Evolutionary conservation across 2,113 vertebrate genomes (phyloP).

Genomic region (Xiphorhynchus elegans): DNA sequence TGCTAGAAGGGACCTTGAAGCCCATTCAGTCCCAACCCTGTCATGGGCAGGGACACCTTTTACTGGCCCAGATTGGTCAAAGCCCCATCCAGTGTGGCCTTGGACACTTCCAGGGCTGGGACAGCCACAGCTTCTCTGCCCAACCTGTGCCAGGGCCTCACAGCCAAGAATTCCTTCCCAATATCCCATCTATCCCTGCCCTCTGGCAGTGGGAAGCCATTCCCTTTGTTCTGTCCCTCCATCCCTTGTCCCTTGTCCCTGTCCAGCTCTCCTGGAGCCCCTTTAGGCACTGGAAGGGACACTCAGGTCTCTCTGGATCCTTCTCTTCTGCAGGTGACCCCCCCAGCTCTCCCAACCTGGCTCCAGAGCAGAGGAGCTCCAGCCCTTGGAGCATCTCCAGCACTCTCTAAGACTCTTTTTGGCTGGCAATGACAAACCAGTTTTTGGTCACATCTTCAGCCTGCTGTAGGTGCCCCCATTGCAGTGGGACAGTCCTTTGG

Average conservation of each 20-base stretch:
- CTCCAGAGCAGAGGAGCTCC: not conserved
- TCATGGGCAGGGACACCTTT: not conserved
- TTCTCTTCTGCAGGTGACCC: rapidly evolving
- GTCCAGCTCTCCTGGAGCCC: not conserved
- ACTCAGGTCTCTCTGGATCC: not conserved
- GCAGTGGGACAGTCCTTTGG: not conserved
- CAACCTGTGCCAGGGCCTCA: not conserved
- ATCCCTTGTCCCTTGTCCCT: not conserved
- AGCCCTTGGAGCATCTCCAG: rapidly evolving
- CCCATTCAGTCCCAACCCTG: rapidly evolving
- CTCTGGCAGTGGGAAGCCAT: not conserved
- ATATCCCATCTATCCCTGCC: rapidly evolving
- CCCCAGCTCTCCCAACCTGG: not conserved
- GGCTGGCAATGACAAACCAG: not conserved
- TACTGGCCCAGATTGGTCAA: rapidly evolving
- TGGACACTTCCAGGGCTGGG: not conserved
- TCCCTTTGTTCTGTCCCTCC: not conserved
- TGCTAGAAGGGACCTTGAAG: not conserved
- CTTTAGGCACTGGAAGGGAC: rapidly evolving
- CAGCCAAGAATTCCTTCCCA: not conserved
- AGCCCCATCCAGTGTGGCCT: rapidly evolving
- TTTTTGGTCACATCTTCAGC: not conserved
- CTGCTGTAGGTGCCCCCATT: not conserved
- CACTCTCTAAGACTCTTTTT: not conserved
- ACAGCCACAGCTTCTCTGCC: not conserved